phyloP scores from a whole-genome alignment of 2,888 invertebrate genomes.

The Drosophila hamatofila region DNA sequence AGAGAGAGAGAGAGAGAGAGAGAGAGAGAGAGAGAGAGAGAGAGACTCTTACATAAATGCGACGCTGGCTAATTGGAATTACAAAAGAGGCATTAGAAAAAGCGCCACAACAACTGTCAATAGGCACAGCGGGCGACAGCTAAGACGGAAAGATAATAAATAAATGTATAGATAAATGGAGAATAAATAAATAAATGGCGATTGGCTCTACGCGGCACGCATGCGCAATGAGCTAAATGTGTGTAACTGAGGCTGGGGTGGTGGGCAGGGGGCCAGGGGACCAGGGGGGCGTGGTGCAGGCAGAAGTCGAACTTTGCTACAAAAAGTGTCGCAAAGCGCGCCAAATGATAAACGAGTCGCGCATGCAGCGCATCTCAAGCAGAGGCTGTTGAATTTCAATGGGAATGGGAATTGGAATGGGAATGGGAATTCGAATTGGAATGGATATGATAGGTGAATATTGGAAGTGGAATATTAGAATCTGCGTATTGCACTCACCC shows the following conservation, averaged over 20 bases:
- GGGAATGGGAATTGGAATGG: background rate
- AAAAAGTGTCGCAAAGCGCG: constrained; percentile 77
- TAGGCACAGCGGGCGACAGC: constrained; percentile 49
- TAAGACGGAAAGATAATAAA: constrained; percentile 69
- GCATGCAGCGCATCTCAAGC: constrained; percentile 62
- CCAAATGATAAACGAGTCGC: constrained; percentile 72
- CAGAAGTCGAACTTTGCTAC: constrained; percentile 46
- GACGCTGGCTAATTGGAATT: constrained; percentile 73
- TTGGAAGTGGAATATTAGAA: background rate
- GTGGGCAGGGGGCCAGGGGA: background rate
- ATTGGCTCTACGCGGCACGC: constrained; percentile 71
- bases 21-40: constrained; percentile 7
- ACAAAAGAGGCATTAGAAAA: constrained; percentile 74
- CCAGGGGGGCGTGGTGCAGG: background rate
- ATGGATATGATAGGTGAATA: constrained; percentile 2
- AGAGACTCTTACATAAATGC: constrained; percentile 59
- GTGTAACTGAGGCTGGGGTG: background rate
- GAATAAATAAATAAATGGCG: constrained; percentile 80
- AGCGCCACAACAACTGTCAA: constrained; percentile 68
- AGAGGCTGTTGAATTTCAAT: constrained; percentile 12
- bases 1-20: constrained; percentile 13
- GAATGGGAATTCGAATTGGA: background rate
- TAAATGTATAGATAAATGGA: constrained; percentile 78
- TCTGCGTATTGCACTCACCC: constrained; percentile 87
- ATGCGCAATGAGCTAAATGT: constrained; percentile 56